A percentile compares a stretch with the other conserved stretches of the same genome.
Evolutionary conservation across 2,888 invertebrate species (phyloP).

Genomic region (Eulithis prunata): DNA sequence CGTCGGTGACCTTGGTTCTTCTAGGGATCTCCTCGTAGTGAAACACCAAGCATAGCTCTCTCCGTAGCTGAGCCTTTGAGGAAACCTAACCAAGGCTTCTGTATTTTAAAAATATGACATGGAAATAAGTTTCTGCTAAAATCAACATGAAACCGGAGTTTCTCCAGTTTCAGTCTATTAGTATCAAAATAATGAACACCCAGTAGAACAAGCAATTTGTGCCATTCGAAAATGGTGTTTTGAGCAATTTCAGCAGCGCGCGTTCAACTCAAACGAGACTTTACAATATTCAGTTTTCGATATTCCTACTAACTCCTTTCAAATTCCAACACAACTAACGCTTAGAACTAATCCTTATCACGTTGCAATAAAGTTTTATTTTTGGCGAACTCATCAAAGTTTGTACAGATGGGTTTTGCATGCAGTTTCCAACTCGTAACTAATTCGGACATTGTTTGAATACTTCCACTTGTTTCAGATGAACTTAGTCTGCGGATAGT

Average conservation of each 20-base stretch:
- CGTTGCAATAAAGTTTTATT: conserved; percentile 2
- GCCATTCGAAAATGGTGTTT: conserved; percentile 8
- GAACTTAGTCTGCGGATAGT: neutral
- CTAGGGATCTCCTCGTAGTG: no score
- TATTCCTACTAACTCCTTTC: conserved; percentile 2
- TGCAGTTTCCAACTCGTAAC: conserved; percentile 8
- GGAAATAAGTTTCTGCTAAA: no score
- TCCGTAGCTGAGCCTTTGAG: no score
- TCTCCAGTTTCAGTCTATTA: no score
- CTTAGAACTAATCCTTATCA: conserved; percentile 1
- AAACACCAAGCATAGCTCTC: no score
- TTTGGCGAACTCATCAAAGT: neutral
- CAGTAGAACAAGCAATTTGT: conserved; percentile 5
- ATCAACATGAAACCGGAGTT: no score
- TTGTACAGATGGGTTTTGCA: conserved; percentile 6
- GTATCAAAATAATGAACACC: neutral
- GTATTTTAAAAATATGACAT: no score
- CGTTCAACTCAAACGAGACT: neutral
- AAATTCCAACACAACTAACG: conserved; percentile 9
- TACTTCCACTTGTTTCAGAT: conserved; percentile 7
- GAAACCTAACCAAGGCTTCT: no score
- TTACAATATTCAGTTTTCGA: conserved; percentile 11
- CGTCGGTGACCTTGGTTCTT: no score
- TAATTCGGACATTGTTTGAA: conserved; percentile 5
- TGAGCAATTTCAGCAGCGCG: neutral